A percentile compares a stretch with the other conserved stretches of the same genome.
Evolutionary conservation across 2,113 vertebrate genomes (phyloP).

Genomic region (Oxygymnocypris stewartii): DNA sequence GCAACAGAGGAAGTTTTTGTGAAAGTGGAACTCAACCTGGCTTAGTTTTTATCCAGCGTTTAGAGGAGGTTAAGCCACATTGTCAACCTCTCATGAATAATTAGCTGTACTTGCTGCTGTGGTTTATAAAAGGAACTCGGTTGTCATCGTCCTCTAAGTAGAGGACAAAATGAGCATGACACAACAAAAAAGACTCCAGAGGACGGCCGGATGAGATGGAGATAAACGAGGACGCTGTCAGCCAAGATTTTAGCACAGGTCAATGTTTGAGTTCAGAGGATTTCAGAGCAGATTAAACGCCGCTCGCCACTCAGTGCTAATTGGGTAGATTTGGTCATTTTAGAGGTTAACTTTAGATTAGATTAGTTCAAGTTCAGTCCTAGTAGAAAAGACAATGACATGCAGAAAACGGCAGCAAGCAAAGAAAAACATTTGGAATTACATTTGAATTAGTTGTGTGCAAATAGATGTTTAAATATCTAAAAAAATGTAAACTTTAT

Average conservation of each 20-base stretch:
- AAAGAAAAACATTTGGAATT: not conserved
- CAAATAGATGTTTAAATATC: too few relatives aligned
- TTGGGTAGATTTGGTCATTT: conserved; percentile 9
- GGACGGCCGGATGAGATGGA: conserved; percentile 14
- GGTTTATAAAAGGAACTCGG: conserved; percentile 44
- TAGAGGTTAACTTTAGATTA: not conserved
- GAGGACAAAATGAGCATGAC: conserved; percentile 18
- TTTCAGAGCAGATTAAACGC: conserved; percentile 16
- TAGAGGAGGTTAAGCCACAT: conserved; percentile 56
- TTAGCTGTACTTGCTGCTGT: conserved; percentile 44
- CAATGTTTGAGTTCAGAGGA: conserved; percentile 11
- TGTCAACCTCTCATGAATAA: conserved; percentile 56
- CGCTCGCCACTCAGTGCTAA: not conserved
- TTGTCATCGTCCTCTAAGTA: conserved; percentile 30
- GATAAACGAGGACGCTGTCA: conserved; percentile 13
- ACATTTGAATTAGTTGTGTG: not conserved
- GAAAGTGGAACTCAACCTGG: conserved; percentile 19
- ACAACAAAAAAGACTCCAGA: conserved; percentile 32
- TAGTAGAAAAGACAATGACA: not conserved
- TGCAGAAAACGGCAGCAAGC: not conserved
- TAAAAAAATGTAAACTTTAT: too few relatives aligned
- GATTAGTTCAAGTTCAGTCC: not conserved
- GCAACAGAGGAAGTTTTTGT: conserved; percentile 39
- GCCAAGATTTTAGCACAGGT: conserved; percentile 21
- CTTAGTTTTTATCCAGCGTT: conserved; percentile 51